Conservation (phyloP, 2,113 vertebrate species). For the Tragelaphus buxtoni region DNA sequence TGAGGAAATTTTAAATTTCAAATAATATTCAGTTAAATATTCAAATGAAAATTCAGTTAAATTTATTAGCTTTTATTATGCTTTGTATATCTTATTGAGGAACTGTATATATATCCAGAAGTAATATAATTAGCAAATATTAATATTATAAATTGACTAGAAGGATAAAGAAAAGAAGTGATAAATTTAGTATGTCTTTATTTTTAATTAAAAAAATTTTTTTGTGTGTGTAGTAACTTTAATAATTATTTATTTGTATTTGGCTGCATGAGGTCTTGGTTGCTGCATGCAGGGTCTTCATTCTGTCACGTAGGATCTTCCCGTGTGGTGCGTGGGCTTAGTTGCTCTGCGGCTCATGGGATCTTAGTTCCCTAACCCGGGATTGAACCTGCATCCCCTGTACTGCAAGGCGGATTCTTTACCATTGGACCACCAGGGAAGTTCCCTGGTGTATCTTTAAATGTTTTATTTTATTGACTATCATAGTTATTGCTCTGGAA, state of each 20-base stretch:
- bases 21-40: background rate
- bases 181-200: background rate
- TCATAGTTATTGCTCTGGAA: background rate
- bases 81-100: background rate
- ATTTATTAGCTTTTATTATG: conserved; percentile 18
- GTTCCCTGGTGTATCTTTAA: background rate
- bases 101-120: background rate
- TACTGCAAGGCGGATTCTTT: background rate
- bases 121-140: background rate
- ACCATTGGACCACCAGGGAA: background rate
- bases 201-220: background rate
- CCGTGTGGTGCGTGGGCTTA: fast-evolving
- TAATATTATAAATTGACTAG: background rate
- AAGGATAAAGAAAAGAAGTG: background rate
- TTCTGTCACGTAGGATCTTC: fast-evolving
- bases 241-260: background rate
- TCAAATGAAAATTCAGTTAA: background rate
- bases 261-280: background rate
- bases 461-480: background rate
- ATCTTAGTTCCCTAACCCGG: background rate
- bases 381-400: background rate
- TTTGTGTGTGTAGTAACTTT: background rate
- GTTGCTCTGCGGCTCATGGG: background rate
- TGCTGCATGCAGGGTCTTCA: background rate
- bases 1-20: conserved; percentile 10